Percentiles rank a stretch among this genome's conserved stretches.
Evolutionary conservation across 2,113 vertebrate species (phyloP).

Genomic region (Eptesicus fuscus): DNA sequence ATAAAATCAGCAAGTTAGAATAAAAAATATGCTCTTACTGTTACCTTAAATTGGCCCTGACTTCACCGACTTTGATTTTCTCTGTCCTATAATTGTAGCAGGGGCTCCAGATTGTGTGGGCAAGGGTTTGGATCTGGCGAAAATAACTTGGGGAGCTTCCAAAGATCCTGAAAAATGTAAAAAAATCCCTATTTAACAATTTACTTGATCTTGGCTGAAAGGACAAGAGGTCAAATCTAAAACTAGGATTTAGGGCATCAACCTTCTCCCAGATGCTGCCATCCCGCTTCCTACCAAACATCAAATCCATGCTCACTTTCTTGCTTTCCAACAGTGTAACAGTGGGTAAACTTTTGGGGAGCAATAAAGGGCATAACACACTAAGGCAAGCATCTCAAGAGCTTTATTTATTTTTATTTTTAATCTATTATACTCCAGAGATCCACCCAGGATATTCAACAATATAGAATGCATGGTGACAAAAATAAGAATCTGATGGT

Average conservation of each 20-base stretch:
- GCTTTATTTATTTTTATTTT: slow-evolving; percentile 9
- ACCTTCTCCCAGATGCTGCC: background rate
- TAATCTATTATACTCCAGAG: background rate
- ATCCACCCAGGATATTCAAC: background rate
- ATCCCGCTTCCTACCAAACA: background rate
- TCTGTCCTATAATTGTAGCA: slow-evolving; percentile 74
- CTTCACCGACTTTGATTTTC: slow-evolving; percentile 74
- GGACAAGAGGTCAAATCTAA: slow-evolving; percentile 38
- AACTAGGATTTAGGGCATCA: slow-evolving; percentile 7
- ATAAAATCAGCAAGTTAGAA: slow-evolving; percentile 45
- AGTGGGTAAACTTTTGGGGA: background rate
- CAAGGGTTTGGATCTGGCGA: slow-evolving; percentile 77
- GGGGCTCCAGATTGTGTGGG: slow-evolving; percentile 68
- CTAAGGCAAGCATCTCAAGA: background rate
- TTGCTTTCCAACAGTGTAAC: background rate
- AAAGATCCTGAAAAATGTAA: slow-evolving; percentile 76
- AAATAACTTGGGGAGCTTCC: slow-evolving; percentile 76
- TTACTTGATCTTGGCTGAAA: slow-evolving; percentile 45
- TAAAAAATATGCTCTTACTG: slow-evolving; percentile 46
- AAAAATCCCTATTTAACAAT: slow-evolving; percentile 63
- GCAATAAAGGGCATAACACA: background rate
- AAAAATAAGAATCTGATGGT: background rate
- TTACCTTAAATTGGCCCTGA: slow-evolving; percentile 78
- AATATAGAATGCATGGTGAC: background rate
- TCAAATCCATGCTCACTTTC: background rate